Conservation (phyloP, 2,113 vertebrate genomes). For the Erythrocebus patas region DNA sequence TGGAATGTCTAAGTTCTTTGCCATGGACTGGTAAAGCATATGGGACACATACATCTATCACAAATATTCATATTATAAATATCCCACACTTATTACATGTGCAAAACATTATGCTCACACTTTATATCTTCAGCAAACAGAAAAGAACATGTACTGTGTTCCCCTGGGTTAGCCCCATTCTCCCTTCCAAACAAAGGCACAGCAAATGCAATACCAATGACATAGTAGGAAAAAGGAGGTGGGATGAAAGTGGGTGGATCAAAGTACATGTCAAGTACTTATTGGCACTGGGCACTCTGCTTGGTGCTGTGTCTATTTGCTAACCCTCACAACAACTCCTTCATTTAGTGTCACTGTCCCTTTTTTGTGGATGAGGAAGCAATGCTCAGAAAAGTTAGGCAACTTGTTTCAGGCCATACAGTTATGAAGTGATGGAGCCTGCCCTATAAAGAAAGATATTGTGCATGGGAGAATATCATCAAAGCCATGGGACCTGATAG, state of each 20-base stretch:
- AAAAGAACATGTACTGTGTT: neutral
- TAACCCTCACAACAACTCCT: neutral
- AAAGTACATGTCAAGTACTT: neutral
- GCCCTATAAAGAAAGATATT: neutral
- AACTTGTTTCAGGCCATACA: neutral
- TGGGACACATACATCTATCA: neutral
- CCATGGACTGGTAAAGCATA: neutral
- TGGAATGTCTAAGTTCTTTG: neutral
- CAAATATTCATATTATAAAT: neutral
- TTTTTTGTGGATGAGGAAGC: neutral
- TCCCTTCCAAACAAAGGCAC: neutral
- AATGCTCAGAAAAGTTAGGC: neutral
- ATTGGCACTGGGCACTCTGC: neutral
- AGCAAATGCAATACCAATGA: neutral
- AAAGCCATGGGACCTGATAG: neutral
- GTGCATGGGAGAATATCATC: neutral
- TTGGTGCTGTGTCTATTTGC: neutral
- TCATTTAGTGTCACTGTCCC: neutral
- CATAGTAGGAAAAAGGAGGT: neutral
- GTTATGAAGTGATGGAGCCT: neutral
- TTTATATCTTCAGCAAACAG: neutral
- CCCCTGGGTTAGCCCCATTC: neutral
- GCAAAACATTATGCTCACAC: neutral
- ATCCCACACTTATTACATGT: neutral
- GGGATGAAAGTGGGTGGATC: neutral